These are phyloP conservation scores for Tarsius wallacei DNA, from an alignment of 2,797 vertebrate species.

Conservation along the genomic window DNA sequence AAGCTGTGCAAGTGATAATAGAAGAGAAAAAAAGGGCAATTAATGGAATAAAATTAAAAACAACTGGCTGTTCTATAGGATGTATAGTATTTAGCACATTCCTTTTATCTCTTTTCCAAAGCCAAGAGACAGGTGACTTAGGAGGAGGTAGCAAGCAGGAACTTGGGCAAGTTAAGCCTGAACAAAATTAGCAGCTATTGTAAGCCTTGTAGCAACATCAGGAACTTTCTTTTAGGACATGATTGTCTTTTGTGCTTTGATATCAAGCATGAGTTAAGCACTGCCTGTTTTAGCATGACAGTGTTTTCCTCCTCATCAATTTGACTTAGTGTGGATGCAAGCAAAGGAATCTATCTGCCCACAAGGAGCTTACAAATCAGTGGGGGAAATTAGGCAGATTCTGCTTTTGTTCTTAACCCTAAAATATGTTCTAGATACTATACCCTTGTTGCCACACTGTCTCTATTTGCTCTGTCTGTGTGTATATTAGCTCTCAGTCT, in stretches of 20 bases:
- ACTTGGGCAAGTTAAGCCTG: not conserved
- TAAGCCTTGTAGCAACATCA: not conserved
- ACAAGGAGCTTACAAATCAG: not conserved
- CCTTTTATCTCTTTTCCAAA: not conserved
- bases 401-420: not conserved
- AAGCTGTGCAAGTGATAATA: not conserved
- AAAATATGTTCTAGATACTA: not conserved
- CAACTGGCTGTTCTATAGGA: not conserved
- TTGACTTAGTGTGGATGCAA: not conserved
- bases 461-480: not conserved
- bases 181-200: constrained; percentile 10
- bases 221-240: not conserved
- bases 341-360: not conserved
- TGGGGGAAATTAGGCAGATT: constrained; percentile 20
- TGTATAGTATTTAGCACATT: not conserved
- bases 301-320: not conserved
- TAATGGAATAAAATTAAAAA: not conserved
- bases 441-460: fast-evolving
- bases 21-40: not conserved
- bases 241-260: not conserved
- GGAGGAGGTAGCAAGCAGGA: not conserved
- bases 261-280: not conserved
- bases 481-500: no score
- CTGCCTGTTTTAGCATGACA: not conserved
- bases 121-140: not conserved